phyloP scores from a whole-genome alignment of 2,113 vertebrate species.

The Tachysurus fulvidraco region DNA sequence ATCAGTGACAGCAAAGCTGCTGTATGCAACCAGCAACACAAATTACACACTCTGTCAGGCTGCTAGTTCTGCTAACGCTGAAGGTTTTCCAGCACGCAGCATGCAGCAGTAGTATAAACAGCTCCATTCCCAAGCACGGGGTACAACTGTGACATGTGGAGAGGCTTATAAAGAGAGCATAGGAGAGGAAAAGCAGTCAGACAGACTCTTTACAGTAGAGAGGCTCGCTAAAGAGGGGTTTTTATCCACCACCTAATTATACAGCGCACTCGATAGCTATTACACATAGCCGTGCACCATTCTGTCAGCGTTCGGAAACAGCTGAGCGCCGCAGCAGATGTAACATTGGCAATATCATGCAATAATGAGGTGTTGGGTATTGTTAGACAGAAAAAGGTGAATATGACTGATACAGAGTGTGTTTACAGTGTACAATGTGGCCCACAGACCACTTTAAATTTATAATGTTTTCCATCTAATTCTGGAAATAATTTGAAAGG shows the following conservation, averaged over 20 bases:
- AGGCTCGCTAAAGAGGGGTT: neutral
- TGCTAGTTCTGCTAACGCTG: neutral
- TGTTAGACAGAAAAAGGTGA: neutral
- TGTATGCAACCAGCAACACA: constrained; percentile 6
- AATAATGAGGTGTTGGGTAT: neutral
- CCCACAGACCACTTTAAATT: neutral
- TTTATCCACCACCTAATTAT: constrained; percentile 31
- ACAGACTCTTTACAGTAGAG: constrained; percentile 5
- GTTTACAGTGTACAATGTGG: neutral
- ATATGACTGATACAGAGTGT: neutral
- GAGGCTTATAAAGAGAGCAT: neutral
- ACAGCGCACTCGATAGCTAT: neutral
- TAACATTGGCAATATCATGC: neutral
- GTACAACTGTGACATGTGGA: neutral
- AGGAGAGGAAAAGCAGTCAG: neutral
- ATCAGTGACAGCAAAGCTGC: neutral
- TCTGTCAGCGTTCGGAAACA: constrained; percentile 1
- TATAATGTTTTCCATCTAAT: neutral
- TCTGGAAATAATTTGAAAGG: neutral
- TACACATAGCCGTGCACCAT: constrained; percentile 1
- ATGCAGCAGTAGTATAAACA: neutral
- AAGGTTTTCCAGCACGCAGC: neutral
- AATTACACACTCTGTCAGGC: neutral
- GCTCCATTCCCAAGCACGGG: neutral
- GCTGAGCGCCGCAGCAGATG: neutral